Base-by-base conservation (phyloP, 2,888 invertebrate genomes). In the Tipula vernalis region DNA sequence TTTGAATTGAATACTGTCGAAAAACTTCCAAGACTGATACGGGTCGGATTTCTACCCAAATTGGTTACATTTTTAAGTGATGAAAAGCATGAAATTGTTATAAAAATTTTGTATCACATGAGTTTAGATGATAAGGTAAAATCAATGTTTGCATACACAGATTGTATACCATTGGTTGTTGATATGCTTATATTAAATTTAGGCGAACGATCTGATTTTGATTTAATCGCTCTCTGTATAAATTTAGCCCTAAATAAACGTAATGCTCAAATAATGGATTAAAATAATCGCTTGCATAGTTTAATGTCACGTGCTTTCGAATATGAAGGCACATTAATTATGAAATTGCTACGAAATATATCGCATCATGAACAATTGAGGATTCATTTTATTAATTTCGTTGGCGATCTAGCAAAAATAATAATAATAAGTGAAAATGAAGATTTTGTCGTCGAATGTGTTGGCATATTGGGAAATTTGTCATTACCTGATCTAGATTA, bases 331-430 rank as follows among this genome's bases (percentile, higher is more conserved):
- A 93, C 96, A 0, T 92, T 98, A 89, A 93, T 98, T 84, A 97
- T 99, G 95, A 99, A 99, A 93, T 95, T 99, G 90, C 94, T 98
- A 87, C 93, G 98, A 87, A 99, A 99, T 91, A 95, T 99, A 57
- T 97, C 98, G 0, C 96, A 97, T 89, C 99, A 99, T 90, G 94
- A 96, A 47, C 94, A 94, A 12, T 96, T 96, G 36, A 96, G 96
- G 90, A 93, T 94, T 71, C 93, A 95, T 87, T 98, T 98, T 92
- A 94, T 98, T 88, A 97, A 98, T 90, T 98, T 97, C 91, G 97
- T 99, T n/a, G 97, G 98, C 71, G 97, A 98, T 90, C 94, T 99
- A 88, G 96, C 98, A 6, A 96, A 96, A 89, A 96, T 97, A 0
- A 94, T 97, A 87, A 96, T 95, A 4, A 95, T 96, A 88, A 94